These are phyloP conservation scores for Asarcornis scutulata DNA, from an alignment of 2,113 vertebrate genomes.

Conservation along the genomic window DNA sequence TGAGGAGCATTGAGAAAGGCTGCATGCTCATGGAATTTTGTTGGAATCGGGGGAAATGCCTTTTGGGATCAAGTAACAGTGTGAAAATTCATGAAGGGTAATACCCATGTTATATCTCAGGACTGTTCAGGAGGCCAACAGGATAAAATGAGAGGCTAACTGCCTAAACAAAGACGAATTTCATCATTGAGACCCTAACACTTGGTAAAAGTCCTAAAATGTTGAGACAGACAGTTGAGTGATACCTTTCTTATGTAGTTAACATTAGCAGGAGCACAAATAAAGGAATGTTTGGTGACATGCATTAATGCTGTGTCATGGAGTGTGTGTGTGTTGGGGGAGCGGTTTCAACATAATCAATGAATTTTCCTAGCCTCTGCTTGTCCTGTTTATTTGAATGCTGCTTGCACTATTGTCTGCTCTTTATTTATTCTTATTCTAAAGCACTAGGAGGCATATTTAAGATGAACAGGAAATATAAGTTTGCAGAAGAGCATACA, in stretches of 20 bases:
- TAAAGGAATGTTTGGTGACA: background rate
- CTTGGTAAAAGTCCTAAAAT: background rate
- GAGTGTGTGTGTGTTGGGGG: background rate
- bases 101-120: background rate
- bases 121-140: background rate
- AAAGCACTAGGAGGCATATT: background rate
- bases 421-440: background rate
- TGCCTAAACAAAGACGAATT: background rate
- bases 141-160: background rate
- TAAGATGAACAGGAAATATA: background rate
- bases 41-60: background rate
- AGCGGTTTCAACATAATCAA: background rate
- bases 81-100: background rate
- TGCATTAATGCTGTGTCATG: rapidly evolving
- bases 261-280: background rate
- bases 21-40: background rate
- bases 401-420: background rate
- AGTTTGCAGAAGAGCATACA: background rate
- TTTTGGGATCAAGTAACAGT: background rate
- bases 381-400: background rate
- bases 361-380: background rate
- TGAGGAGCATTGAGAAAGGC: background rate
- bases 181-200: background rate
- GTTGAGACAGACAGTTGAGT: background rate
- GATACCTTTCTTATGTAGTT: background rate